A percentile compares a stretch with the other conserved stretches of the same genome.
These are phyloP conservation scores for Vanessa tameamea DNA, from an alignment of 1,140 invertebrate genomes.

Conservation along the genomic window DNA sequence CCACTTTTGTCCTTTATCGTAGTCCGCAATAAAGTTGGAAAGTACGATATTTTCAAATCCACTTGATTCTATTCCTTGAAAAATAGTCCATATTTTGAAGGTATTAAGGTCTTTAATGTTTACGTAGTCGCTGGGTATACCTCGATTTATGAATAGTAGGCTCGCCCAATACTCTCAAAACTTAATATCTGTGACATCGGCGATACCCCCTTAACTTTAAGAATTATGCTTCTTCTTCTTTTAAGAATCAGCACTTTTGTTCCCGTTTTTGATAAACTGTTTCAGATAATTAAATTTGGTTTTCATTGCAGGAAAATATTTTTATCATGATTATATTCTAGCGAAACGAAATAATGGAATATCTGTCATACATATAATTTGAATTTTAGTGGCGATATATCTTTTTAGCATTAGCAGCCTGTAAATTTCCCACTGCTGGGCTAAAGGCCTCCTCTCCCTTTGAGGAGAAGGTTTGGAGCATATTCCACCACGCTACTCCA, in stretches of 20 bases:
- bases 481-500: too few species aligned
- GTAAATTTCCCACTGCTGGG: too few species aligned
- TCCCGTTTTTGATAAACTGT: conserved; percentile 33
- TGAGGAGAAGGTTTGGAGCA: too few species aligned
- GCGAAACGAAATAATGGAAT: neutral
- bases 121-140: neutral
- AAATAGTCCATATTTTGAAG: neutral
- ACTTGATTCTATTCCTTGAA: neutral
- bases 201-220: conserved; percentile 46
- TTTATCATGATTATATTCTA: neutral
- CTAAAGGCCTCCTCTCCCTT: too few species aligned
- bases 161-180: conserved; percentile 49
- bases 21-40: conserved; percentile 56
- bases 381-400: too few species aligned
- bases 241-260: conserved; percentile 35
- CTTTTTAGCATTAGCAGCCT: too few species aligned
- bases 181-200: conserved; percentile 57
- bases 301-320: conserved; percentile 3
- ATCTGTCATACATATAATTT: too few species aligned
- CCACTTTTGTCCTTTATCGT: conserved; percentile 47
- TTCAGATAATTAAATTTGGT: conserved; percentile 31
- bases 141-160: conserved; percentile 56
- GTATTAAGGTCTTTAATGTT: conserved; percentile 5
- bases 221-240: conserved; percentile 49
- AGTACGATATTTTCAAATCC: conserved; percentile 12